These are phyloP conservation scores for Cephus runcator DNA, from an alignment of 2,888 invertebrate species.

Conservation along the genomic window DNA sequence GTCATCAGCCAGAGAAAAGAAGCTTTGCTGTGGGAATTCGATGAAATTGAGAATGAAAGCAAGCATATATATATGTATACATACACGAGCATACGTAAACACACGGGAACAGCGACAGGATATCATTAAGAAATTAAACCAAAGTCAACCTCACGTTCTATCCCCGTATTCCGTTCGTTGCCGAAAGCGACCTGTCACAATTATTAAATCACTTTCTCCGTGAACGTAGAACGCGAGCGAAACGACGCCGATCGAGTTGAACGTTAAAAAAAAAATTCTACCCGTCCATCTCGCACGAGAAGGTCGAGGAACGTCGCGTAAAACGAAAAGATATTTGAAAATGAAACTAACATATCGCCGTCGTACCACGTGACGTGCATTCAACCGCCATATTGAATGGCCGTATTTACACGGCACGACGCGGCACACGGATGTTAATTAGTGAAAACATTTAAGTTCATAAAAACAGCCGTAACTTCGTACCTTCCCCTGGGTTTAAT, in stretches of 20 bases:
- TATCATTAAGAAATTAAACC: not conserved
- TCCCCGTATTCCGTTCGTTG: not conserved
- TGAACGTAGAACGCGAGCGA: not conserved
- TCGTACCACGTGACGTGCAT: not conserved
- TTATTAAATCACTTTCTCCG: not conserved
- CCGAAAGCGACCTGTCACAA: not conserved
- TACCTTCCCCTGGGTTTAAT: not conserved
- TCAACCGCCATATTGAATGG: not conserved
- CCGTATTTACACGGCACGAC: not conserved
- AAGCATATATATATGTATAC: not conserved
- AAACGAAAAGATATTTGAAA: not conserved
- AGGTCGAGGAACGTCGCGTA: not conserved
- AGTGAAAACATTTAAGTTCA: conserved; percentile 30
- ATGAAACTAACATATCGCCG: not conserved
- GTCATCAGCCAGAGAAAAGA: conserved; percentile 31
- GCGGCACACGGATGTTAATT: conserved; percentile 34
- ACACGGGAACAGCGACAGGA: not conserved
- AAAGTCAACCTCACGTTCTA: not conserved
- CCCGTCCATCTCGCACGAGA: not conserved
- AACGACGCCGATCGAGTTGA: not conserved
- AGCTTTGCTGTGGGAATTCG: conserved; percentile 16
- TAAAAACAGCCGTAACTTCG: not conserved
- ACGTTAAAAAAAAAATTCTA: not conserved
- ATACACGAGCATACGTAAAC: not conserved
- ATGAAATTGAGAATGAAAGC: not conserved